Base-by-base conservation (phyloP, 2,888 invertebrate genomes). In the Pseudanteris insignis region DNA sequence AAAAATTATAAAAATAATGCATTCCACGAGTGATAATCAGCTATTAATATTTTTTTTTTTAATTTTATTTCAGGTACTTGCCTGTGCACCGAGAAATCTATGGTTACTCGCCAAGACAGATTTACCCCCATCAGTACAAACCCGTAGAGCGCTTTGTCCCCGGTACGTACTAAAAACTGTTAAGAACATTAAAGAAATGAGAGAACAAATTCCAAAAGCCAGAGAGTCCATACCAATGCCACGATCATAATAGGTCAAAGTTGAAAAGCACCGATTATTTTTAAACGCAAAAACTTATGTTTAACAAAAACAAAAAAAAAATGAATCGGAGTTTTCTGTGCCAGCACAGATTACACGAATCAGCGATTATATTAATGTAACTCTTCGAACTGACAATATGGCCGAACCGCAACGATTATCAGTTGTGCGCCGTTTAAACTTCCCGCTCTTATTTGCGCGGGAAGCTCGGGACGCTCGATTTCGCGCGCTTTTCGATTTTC, bases 1-100 rank as follows among this genome's bases (percentile, higher is more conserved):
- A n/a, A n/a, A n/a, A n/a, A n/a, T n/a, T n/a, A n/a, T n/a, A n/a
- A n/a, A n/a, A n/a, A n/a, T n/a, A n/a, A n/a, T n/a, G n/a, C n/a
- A n/a, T n/a, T n/a, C n/a, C n/a, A n/a, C n/a, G n/a, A n/a, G n/a
- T n/a, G n/a, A n/a, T n/a, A n/a, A n/a, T n/a, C n/a, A n/a, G n/a
- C n/a, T n/a, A n/a, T n/a, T n/a, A n/a, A n/a, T n/a, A n/a, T n/a
- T n/a, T n/a, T n/a, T n/a, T n/a, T n/a, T n/a, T n/a, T n/a, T n/a
- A n/a, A n/a, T 46, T 34, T 26, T 6, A 8, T 57, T 64, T 28
- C 48, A 79, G 79, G 83, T 93, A 93, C 84, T 85, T 91, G 82
- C 93, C 93, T 71, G 89, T 94, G 73, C 92, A 92, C 83, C 89
- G 93, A 78, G 92, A 93, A 81, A 89, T 88, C 77, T 93, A 93